Base-by-base conservation (phyloP, 37 sponge, comb jelly and placozoan species). In the Bolinopsis microptera region DNA sequence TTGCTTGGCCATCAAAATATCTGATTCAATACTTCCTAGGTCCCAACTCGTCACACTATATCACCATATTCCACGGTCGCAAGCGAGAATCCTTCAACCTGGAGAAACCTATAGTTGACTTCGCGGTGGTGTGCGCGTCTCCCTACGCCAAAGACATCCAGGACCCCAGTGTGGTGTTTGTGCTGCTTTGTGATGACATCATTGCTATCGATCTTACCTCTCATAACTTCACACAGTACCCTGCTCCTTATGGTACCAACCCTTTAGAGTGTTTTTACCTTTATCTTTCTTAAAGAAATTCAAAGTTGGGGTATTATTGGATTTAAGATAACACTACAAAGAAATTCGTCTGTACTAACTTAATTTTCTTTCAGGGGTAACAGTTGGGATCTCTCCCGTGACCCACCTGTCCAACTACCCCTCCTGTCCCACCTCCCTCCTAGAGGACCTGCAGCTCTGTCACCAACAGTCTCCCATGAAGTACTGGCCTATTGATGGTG, bases 81-180 rank as follows among this genome's bases (percentile, higher is more conserved):
- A 86, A 27, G 61, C 38, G 90, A 34, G 90, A 86, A 25, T 24
- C 61, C 9, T 86, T 86, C 30, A 40, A 86, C 41, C 32, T 86
- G 90, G 61, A n/a, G 31, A 39, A 41, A 26, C 90, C 90, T 26
- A 48, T 86, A 16, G 30, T 86, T 39, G 90, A 86, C 61, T 86
- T 86, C 90, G 25, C 61, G 0, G 90, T 86, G 8, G 90, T 86
- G 25, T 86, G 90, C 24, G 90, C 48, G 0, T 41, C 61, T 5
- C 90, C 90, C 90, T 86, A 33, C 31, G 90, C 90, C 23, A 86
- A 41, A 48, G 90, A 86, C 61, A 86, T 86, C 31, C 90, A 86
- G 61, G 90, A 86, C 39, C 90, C 90, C 0, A 41, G 61, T 38
- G 90, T 41, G 0, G 90, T 86, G n/a, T 25, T 86, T 40, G 61